phyloP scores from a whole-genome alignment of 2,888 invertebrate species.

The Hydrotaea diabolus region DNA sequence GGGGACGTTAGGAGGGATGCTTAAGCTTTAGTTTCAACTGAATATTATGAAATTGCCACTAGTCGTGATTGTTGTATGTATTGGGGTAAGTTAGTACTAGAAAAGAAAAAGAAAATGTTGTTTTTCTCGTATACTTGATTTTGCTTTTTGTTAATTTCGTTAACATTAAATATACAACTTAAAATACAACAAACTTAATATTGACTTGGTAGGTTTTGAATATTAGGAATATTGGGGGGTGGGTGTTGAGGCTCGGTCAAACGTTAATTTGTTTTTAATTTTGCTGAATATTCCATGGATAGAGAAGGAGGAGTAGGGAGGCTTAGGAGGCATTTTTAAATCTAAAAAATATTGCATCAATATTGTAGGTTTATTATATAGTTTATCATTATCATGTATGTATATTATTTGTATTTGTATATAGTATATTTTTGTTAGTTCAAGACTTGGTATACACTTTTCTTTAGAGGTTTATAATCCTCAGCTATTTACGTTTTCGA shows the following conservation, averaged over 20 bases:
- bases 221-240: neutral
- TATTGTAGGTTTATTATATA: constrained; percentile 65
- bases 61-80: neutral
- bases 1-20: neutral
- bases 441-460: constrained; percentile 62
- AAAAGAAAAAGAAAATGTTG: neutral
- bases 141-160: constrained; percentile 39
- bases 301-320: constrained; percentile 12
- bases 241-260: neutral
- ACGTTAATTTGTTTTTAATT: too few relatives aligned
- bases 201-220: neutral
- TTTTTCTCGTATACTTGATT: constrained; percentile 59
- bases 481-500: constrained; percentile 5
- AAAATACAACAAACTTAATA: constrained; percentile 51
- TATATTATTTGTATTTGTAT: constrained; percentile 44
- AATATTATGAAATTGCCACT: constrained; percentile 33
- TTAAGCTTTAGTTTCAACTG: neutral
- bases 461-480: constrained; percentile 47
- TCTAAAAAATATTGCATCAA: constrained; percentile 63
- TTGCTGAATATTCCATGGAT: too few relatives aligned
- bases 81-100: constrained; percentile 5
- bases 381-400: constrained; percentile 60
- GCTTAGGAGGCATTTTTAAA: constrained; percentile 33
- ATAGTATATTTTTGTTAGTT: constrained; percentile 63
- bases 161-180: constrained; percentile 47